A percentile compares a stretch with the other conserved stretches of the same genome.
Evolutionary conservation across 53 echinoderm and acorn worm species (phyloP).

Genomic region (Actinopyga echinites): DNA sequence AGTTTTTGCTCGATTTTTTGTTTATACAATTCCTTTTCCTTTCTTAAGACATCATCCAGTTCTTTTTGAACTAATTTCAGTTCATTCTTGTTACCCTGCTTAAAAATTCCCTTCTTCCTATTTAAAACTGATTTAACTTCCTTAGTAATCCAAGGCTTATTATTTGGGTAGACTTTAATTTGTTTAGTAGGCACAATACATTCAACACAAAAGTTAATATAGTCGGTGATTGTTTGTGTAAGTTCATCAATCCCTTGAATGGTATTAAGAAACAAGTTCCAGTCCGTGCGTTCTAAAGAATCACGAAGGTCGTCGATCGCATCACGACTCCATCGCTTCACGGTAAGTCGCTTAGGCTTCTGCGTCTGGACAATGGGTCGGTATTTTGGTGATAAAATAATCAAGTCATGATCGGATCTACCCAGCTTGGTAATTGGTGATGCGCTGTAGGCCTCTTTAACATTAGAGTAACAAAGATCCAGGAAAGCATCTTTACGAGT

Average conservation of each 20-base stretch:
- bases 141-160: too few species aligned
- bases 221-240: background rate
- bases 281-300: background rate
- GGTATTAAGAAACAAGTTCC: background rate
- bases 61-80: background rate
- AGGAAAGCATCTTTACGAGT: slow-evolving; percentile 5
- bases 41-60: background rate
- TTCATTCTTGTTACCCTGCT: background rate
- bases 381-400: slow-evolving; percentile 19
- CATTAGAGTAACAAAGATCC: too few species aligned
- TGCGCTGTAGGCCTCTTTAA: slow-evolving; percentile 1
- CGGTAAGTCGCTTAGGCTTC: background rate
- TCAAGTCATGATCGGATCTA: slow-evolving; percentile 30
- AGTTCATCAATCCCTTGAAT: background rate
- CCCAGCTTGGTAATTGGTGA: slow-evolving; percentile 38
- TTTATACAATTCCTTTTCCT: background rate
- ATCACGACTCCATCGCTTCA: slow-evolving; percentile 6
- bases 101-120: background rate
- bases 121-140: background rate
- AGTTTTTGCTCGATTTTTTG: too few species aligned
- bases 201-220: too few species aligned
- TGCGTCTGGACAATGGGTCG: slow-evolving; percentile 28
- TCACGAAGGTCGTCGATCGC: background rate
- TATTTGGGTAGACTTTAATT: too few species aligned
- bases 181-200: background rate